These are phyloP conservation scores for Equus quagga DNA, from an alignment of 2,113 vertebrate species.

Conservation along the genomic window DNA sequence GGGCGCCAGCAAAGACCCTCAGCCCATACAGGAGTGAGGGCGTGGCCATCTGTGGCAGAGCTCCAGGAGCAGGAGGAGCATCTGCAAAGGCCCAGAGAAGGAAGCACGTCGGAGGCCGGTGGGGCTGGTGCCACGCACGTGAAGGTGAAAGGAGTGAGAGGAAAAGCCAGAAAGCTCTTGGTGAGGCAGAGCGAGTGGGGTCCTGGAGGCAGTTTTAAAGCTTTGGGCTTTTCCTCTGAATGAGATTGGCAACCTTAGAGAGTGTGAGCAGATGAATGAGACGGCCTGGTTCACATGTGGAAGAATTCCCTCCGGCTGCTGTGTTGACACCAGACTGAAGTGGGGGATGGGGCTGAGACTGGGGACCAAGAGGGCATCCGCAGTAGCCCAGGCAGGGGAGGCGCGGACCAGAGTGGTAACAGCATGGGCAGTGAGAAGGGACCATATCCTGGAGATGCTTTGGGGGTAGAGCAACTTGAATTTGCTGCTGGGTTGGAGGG, in stretches of 20 bases:
- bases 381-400: rapidly evolving
- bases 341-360: rapidly evolving
- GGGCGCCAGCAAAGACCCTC: neutral
- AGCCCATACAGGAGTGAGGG: neutral
- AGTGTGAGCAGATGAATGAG: neutral
- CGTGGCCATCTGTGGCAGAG: neutral
- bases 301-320: neutral
- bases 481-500: too few relatives aligned
- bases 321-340: too few relatives aligned
- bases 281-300: neutral
- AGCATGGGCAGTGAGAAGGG: too few relatives aligned
- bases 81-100: neutral
- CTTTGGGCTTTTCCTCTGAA: neutral
- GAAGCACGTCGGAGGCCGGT: neutral
- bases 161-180: neutral
- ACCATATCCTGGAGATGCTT: neutral
- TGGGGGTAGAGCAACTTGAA: neutral
- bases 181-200: neutral
- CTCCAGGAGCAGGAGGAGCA: neutral
- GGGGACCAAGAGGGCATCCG: rapidly evolving
- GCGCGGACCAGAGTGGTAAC: too few relatives aligned
- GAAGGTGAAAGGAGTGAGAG: neutral
- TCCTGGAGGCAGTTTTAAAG: neutral
- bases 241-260: neutral
- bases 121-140: rapidly evolving